These are phyloP conservation scores for Adrianichthys oophorus DNA, from an alignment of 2,797 vertebrate genomes.

Conservation along the genomic window DNA sequence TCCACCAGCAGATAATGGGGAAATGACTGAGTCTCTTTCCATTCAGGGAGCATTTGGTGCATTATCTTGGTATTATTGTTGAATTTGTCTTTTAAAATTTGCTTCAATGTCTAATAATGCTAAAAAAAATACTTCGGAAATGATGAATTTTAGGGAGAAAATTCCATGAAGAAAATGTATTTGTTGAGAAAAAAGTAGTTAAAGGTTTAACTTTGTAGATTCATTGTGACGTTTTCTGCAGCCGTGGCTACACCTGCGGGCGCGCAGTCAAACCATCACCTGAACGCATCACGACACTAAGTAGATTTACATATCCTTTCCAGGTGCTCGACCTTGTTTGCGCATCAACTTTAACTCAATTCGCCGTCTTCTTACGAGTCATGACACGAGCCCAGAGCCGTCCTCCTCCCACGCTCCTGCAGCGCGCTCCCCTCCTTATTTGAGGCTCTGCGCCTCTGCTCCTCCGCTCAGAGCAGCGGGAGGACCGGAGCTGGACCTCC, in stretches of 20 bases:
- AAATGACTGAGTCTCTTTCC: too few species aligned
- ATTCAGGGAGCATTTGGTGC: too few species aligned
- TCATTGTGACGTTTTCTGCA: background rate
- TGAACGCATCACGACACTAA: constrained; percentile 44
- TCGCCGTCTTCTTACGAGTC: constrained; percentile 63
- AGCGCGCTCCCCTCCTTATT: constrained; percentile 59
- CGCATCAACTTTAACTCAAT: constrained; percentile 24
- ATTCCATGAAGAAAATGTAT: too few species aligned
- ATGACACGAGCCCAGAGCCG: constrained; percentile 53
- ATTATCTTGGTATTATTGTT: too few species aligned
- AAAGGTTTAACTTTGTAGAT: background rate
- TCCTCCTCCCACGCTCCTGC: constrained; percentile 62
- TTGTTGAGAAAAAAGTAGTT: background rate
- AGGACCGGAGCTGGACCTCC: constrained; percentile 23
- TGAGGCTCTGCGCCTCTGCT: constrained; percentile 47
- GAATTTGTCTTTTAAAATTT: too few species aligned
- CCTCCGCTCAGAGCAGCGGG: constrained; percentile 57
- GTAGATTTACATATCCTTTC: constrained; percentile 16
- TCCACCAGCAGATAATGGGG: too few species aligned
- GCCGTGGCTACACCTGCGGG: background rate
- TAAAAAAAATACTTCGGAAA: too few species aligned
- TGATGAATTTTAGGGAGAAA: too few species aligned
- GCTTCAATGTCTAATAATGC: too few species aligned
- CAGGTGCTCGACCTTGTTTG: constrained; percentile 11
- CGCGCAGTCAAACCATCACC: constrained; percentile 18